Percentiles rank a stretch among this genome's conserved stretches.
phyloP scores from a whole-genome alignment of 1,140 invertebrate genomes.

The Drosophila fuyamai region DNA sequence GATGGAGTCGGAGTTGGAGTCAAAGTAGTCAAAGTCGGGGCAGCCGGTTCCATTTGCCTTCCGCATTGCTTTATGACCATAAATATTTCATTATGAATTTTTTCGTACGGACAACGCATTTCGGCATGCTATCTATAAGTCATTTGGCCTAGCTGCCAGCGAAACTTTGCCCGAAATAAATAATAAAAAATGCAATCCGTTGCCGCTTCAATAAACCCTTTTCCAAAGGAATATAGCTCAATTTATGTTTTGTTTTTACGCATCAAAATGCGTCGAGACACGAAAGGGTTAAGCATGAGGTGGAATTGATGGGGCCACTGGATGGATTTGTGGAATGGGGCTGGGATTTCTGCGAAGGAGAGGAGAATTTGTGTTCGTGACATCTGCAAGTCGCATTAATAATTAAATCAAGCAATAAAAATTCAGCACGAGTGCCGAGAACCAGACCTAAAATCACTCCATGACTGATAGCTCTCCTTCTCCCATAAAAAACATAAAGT shows the following conservation, averaged over 20 bases:
- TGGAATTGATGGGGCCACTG: slow-evolving; percentile 34
- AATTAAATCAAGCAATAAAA: slow-evolving; percentile 83
- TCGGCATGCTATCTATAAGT: slow-evolving; percentile 68
- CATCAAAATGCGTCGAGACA: slow-evolving; percentile 67
- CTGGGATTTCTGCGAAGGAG: slow-evolving; percentile 4
- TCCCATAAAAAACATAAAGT: background rate
- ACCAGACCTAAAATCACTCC: slow-evolving; percentile 24
- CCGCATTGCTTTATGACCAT: slow-evolving; percentile 81
- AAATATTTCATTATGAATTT: slow-evolving; percentile 84
- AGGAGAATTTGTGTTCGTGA: slow-evolving; percentile 64
- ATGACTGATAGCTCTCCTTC: slow-evolving; percentile 25
- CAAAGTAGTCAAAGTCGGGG: slow-evolving; percentile 16
- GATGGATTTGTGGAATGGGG: slow-evolving; percentile 11
- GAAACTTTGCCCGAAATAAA: slow-evolving; percentile 67
- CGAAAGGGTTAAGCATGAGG: slow-evolving; percentile 73
- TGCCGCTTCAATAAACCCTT: slow-evolving; percentile 72
- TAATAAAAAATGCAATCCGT: slow-evolving; percentile 82
- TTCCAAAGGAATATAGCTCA: slow-evolving; percentile 21
- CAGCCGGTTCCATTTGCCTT: slow-evolving; percentile 49
- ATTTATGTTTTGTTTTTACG: slow-evolving; percentile 65
- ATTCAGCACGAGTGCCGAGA: slow-evolving; percentile 75
- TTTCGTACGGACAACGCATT: slow-evolving; percentile 54
- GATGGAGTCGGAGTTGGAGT: slow-evolving; percentile 29
- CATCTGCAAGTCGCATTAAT: slow-evolving; percentile 83
- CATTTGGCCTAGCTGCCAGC: slow-evolving; percentile 54